Conservation (phyloP, 2,888 invertebrate genomes). For the Pyralis farinalis region DNA sequence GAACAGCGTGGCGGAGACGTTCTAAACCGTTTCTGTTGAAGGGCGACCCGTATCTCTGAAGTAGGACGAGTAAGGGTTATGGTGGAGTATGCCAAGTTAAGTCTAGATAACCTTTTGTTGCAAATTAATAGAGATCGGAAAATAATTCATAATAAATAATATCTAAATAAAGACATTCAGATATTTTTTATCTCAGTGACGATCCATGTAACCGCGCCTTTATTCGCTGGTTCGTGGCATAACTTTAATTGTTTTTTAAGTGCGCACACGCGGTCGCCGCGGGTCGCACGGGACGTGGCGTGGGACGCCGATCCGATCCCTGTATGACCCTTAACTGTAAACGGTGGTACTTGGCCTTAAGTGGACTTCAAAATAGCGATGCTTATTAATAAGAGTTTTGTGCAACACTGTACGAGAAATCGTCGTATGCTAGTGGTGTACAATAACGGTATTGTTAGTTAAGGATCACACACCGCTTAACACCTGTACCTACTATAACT, state of each 20-base stretch:
- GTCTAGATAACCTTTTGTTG: too few relatives aligned
- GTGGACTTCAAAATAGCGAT: slow-evolving; percentile 29
- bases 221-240: slow-evolving; percentile 39
- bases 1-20: too few relatives aligned
- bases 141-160: too few relatives aligned
- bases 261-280: slow-evolving; percentile 38
- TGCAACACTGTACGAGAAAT: neutral
- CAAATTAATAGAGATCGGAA: too few relatives aligned
- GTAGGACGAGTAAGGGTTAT: too few relatives aligned
- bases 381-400: neutral
- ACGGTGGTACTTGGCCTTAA: slow-evolving; percentile 23
- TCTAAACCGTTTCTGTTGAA: too few relatives aligned
- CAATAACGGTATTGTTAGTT: neutral
- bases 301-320: slow-evolving; percentile 26
- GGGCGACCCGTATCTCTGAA: too few relatives aligned
- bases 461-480: too few relatives aligned
- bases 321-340: slow-evolving; percentile 34
- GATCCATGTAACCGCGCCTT: slow-evolving; percentile 35
- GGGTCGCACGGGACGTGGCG: slow-evolving; percentile 32
- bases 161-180: too few relatives aligned
- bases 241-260: slow-evolving; percentile 76
- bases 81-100: too few relatives aligned
- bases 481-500: too few relatives aligned
- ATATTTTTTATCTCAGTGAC: neutral
- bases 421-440: neutral